These are phyloP conservation scores for Drosophila pseudoananassae DNA, from an alignment of 1,140 invertebrate genomes.

Conservation along the genomic window DNA sequence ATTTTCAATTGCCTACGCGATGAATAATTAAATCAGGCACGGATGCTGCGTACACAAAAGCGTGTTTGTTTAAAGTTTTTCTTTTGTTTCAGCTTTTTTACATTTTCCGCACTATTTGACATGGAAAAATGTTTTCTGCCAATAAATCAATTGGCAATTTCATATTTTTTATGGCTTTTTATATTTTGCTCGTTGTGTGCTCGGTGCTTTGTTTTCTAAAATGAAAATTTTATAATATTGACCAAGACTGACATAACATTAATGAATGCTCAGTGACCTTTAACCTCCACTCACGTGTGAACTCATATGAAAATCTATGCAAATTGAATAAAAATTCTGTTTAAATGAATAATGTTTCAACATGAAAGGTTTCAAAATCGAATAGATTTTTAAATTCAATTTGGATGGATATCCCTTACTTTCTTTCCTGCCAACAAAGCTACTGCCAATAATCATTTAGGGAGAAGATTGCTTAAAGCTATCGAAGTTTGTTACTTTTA, in stretches of 20 bases:
- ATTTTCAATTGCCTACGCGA: slow-evolving; percentile 46
- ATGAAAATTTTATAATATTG: slow-evolving; percentile 38
- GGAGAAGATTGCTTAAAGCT: slow-evolving; percentile 52
- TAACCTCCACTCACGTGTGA: slow-evolving; percentile 13
- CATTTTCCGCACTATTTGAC: slow-evolving; percentile 75
- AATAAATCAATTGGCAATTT: slow-evolving; percentile 72
- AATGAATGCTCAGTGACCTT: slow-evolving; percentile 13
- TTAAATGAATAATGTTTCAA: not conserved
- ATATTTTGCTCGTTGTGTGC: slow-evolving; percentile 9
- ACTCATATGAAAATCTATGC: not conserved
- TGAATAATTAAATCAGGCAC: slow-evolving; percentile 76
- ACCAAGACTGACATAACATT: slow-evolving; percentile 33
- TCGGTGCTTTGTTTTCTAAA: slow-evolving; percentile 37
- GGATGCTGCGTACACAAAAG: slow-evolving; percentile 29
- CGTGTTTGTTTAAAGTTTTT: slow-evolving; percentile 61
- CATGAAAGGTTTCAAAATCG: not conserved
- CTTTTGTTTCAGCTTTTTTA: slow-evolving; percentile 46
- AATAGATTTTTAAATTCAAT: not conserved
- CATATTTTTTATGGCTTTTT: slow-evolving; percentile 14
- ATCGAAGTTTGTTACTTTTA: slow-evolving; percentile 69
- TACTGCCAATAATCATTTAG: slow-evolving; percentile 7
- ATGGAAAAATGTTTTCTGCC: slow-evolving; percentile 61
- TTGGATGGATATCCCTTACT: not conserved
- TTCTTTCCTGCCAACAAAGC: not conserved
- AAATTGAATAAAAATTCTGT: slow-evolving; percentile 4